Evolutionary conservation across 2,888 invertebrate species (phyloP), one percentile per base, ranked within the genome.

Genomic region (Ornithoptera priamus): DNA sequence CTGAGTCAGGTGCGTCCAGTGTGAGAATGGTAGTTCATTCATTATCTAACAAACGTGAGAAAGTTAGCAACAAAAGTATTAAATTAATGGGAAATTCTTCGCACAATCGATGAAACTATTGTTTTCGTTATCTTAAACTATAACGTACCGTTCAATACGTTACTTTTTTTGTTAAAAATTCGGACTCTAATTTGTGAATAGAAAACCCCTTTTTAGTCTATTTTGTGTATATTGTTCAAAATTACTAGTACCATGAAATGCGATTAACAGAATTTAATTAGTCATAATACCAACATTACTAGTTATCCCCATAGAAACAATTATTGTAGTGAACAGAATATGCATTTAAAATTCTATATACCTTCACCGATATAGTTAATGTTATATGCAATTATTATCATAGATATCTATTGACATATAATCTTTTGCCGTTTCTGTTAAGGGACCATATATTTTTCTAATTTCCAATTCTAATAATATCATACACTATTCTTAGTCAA

Each of bases 21-120:
- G 59, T 22, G n/a, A 62, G 67, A 53, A 65, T 60, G 53, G 64
- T 12, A 53, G 61, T 39, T 64, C 60, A 50, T 63, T 39, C 70
- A 63, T 74, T 73, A 77, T 74, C 81, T 79, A 68, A 72, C 73
- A 73, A 74, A 86, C 85, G 88, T 87, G 87, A 81, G 87, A 85
- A 83, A 78, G 73, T 75, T 77, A 75, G 81, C 81, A 77, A 76
- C 72, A 68, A 76, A 80, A 72, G 83, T 79, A 86, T 85, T 84
- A 83, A 74, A 81, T 76, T 69, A 68, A 74, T 75, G 73, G 73
- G 80, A 78, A 80, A 74, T 57, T 75, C 74, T 72, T 79, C 74
- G 75, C 80, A 76, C 77, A 76, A 50, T 60, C 72, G 85, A 83
- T 82, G 83, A 70, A 73, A 75, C 76, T 75, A 74, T 76, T 74